These are phyloP conservation scores for Catagonus wagneri DNA, from an alignment of 2,113 vertebrate species.

Conservation along the genomic window DNA sequence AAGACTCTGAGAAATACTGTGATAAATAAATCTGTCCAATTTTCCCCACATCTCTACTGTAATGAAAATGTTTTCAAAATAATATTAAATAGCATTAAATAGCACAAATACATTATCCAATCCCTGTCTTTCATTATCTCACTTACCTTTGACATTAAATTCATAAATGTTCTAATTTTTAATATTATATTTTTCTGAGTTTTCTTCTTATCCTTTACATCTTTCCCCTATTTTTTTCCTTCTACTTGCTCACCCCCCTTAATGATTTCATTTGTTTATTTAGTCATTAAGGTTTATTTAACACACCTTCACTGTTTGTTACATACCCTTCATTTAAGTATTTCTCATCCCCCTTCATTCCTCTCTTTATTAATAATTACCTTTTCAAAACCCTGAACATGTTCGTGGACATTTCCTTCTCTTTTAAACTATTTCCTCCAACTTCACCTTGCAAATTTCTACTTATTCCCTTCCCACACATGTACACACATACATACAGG, in stretches of 20 bases:
- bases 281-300: neutral
- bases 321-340: neutral
- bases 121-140: neutral
- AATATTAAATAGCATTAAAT: neutral
- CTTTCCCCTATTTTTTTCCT: neutral
- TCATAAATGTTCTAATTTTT: conserved; percentile 30
- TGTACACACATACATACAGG: neutral
- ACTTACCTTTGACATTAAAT: conserved; percentile 25
- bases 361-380: neutral
- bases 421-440: neutral
- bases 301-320: neutral
- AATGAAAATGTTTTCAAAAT: neutral
- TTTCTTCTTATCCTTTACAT: neutral
- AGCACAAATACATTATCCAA: neutral
- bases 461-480: neutral
- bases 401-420: neutral
- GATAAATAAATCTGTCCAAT: neutral
- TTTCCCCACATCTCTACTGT: neutral
- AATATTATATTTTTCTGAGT: neutral
- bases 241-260: neutral
- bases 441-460: neutral
- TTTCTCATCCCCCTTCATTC: neutral
- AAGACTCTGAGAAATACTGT: neutral
- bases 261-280: neutral
- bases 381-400: neutral